Percentiles rank a stretch among this genome's conserved stretches.
Evolutionary conservation across 2,888 invertebrate genomes (phyloP).

Genomic region (Allygus modestus): DNA sequence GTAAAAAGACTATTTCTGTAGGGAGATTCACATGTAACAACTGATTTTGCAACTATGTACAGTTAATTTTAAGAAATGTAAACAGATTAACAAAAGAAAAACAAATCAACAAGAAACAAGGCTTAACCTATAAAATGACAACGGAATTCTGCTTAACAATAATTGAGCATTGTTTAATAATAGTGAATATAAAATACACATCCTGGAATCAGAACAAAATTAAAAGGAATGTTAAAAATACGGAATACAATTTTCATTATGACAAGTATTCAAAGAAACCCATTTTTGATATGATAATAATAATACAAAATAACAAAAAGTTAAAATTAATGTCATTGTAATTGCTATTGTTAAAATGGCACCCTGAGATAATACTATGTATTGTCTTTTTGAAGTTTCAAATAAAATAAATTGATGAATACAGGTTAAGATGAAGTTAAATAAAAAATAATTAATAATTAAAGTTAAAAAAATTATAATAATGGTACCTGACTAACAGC

Average conservation of each 20-base stretch:
- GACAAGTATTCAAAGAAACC: background rate
- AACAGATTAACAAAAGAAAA: conserved; percentile 54
- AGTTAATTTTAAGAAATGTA: conserved; percentile 26
- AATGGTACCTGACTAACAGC: no score
- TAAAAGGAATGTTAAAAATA: conserved; percentile 22
- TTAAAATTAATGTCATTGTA: conserved; percentile 13
- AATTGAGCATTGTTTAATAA: conserved; percentile 60
- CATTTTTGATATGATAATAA: background rate
- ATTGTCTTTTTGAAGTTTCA: conserved; percentile 26
- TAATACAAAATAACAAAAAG: conserved; percentile 71
- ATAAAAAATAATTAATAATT: no score
- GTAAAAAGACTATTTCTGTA: no score
- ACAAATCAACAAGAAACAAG: conserved; percentile 59
- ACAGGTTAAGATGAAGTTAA: conserved; percentile 10
- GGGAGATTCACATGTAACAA: conserved; percentile 24
- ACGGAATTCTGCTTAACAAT: conserved; percentile 59
- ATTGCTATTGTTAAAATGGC: conserved; percentile 72
- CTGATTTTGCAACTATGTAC: background rate
- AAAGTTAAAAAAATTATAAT: no score
- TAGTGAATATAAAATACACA: conserved; percentile 21
- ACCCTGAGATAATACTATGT: conserved; percentile 73
- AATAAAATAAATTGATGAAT: background rate
- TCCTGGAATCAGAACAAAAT: conserved; percentile 5
- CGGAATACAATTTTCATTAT: background rate
- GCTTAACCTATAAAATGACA: conserved; percentile 52